Base-by-base conservation (phyloP, 2,888 invertebrate species). In the Chrysolina haemoptera region DNA sequence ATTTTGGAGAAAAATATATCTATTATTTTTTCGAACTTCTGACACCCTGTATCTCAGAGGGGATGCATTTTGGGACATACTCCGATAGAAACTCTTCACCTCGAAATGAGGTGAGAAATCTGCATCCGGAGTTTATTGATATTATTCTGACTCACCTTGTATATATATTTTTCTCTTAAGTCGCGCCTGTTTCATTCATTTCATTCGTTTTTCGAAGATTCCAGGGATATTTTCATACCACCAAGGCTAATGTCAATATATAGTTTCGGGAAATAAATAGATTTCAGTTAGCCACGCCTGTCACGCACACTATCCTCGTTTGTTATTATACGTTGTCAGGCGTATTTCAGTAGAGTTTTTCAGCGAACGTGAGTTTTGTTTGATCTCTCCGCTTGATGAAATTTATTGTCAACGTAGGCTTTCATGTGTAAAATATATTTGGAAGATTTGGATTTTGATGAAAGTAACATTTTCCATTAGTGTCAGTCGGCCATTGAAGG, bases 231-330 rank as follows among this genome's bases (percentile, higher is more conserved):
- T 59, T 16, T 59, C 59, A 59, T 59, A 35, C 59, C 59, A 8
- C 14, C 12, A n/a, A 59, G 59, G 35, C 35, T 59, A 16, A 59
- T 59, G 35, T 59, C 59, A 35, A 59, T 59, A 27, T 59, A 35
- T 59, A 59, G 59, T 59, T 59, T 59, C 59, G 59, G 27, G 35
- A 59, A 59, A 59, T 59, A 59, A 59, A 67, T 18, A 53, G 53
- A 69, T 50, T 27, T 62, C 40, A 62, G 71, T 59, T 46, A 35
- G 62, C 67, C 62, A 67, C 20, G 65, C 65, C 48, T 10, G 63
- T 68, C 74, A 70, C 70, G 68, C 70, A 70, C 74, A 50, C 70
- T 14, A 62, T 53, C 62, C 70, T 67, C 67, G 62, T 74, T 63
- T 63, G 70, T 70, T 74, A 74, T 66, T 66, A 66, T n/a, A 62